A percentile compares a stretch with the other conserved stretches of the same genome.
Evolutionary conservation across 2,797 vertebrate genomes (phyloP).

Genomic region (Protosalanx chinensis): DNA sequence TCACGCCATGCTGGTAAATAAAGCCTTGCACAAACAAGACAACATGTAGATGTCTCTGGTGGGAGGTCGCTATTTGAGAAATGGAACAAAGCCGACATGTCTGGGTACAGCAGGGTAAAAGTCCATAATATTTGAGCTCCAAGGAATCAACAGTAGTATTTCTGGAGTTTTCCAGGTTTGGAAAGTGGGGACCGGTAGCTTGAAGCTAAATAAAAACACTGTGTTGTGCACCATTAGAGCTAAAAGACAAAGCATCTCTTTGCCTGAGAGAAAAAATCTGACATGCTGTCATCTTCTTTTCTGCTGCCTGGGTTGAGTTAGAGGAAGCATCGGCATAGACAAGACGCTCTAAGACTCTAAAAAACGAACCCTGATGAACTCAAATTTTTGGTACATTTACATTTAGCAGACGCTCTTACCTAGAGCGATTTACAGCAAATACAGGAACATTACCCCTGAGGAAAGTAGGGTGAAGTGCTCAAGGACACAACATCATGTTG

Average conservation of each 20-base stretch:
- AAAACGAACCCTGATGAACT: conserved; percentile 34
- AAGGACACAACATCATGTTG: too few relatives aligned
- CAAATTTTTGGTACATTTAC: too few relatives aligned
- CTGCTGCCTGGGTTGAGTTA: conserved; percentile 46
- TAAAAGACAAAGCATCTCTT: conserved; percentile 17
- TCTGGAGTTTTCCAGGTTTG: conserved; percentile 24
- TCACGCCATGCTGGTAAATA: conserved; percentile 49
- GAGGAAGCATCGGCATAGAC: conserved; percentile 26
- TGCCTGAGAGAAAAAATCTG: conserved; percentile 27
- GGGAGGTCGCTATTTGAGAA: background rate
- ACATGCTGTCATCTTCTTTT: conserved; percentile 39
- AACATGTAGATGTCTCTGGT: background rate
- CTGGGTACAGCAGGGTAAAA: conserved; percentile 29
- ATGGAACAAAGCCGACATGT: conserved; percentile 1
- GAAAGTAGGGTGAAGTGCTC: too few relatives aligned
- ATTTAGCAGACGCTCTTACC: too few relatives aligned
- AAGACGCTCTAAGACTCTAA: conserved; percentile 12
- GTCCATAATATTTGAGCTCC: conserved; percentile 34
- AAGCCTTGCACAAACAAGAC: conserved; percentile 27
- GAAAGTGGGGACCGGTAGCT: conserved; percentile 2
- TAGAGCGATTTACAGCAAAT: too few relatives aligned
- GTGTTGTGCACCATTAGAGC: conserved; percentile 25
- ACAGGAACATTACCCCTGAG: too few relatives aligned
- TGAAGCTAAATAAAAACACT: conserved; percentile 40
- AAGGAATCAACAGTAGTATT: background rate